These are phyloP conservation scores for Acanthurus leucopareius DNA, from an alignment of 2,797 vertebrate genomes.

Conservation along the genomic window DNA sequence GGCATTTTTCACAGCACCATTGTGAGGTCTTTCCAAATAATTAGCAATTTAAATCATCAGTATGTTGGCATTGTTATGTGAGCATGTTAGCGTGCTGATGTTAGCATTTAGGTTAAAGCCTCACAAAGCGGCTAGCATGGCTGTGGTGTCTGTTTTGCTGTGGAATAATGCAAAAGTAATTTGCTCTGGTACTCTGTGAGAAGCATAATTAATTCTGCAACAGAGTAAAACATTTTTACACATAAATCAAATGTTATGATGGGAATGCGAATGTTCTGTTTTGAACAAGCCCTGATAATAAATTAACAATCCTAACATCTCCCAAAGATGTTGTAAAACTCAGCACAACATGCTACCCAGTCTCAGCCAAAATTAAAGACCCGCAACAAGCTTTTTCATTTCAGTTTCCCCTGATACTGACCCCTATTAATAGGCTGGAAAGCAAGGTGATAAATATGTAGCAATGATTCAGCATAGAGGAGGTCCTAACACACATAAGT, in stretches of 20 bases:
- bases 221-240: conserved; percentile 11
- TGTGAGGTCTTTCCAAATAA: background rate
- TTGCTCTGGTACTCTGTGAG: background rate
- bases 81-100: background rate
- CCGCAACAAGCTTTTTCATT: conserved; percentile 13
- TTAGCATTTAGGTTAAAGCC: background rate
- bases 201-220: conserved; percentile 2
- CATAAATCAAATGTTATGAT: background rate
- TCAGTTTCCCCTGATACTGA: conserved; percentile 16
- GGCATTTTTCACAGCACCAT: background rate
- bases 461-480: conserved; percentile 39
- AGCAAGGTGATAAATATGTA: conserved; percentile 26
- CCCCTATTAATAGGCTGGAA: conserved; percentile 31
- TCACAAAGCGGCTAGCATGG: background rate
- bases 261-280: conserved; percentile 12
- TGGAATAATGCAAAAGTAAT: conserved; percentile 8
- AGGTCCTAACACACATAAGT: conserved; percentile 48
- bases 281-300: conserved; percentile 13
- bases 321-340: conserved; percentile 15
- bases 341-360: background rate
- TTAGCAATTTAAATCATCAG: background rate
- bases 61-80: background rate
- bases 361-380: conserved; percentile 21
- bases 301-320: conserved; percentile 35
- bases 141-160: background rate